These are phyloP conservation scores for Parus major DNA, from an alignment of 2,113 vertebrate species.

Conservation along the genomic window DNA sequence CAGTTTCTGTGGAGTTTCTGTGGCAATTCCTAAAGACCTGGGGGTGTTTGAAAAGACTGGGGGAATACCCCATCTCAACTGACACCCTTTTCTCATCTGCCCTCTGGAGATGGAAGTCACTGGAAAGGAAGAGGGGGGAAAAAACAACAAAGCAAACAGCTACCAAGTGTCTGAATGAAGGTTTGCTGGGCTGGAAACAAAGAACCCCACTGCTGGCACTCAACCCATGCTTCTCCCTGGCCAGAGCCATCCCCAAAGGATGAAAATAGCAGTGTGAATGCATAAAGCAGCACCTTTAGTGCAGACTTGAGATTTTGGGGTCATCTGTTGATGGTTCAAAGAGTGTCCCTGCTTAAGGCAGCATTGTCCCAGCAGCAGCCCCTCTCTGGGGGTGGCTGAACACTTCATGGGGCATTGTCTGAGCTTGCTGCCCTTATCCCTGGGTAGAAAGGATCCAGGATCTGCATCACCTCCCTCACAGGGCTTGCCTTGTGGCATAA, in stretches of 20 bases:
- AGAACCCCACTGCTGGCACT: neutral
- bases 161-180: neutral
- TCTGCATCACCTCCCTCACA: rapidly evolving
- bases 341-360: neutral
- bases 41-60: neutral
- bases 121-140: neutral
- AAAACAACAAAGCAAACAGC: neutral
- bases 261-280: neutral
- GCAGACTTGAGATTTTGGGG: neutral
- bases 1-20: too few relatives aligned
- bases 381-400: neutral
- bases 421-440: neutral
- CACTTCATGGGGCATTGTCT: neutral
- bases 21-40: neutral
- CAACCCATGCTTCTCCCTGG: neutral
- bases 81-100: neutral
- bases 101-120: neutral
- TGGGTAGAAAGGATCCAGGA: neutral
- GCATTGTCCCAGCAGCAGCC: neutral
- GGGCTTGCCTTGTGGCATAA: neutral
- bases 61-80: neutral
- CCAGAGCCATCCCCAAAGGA: neutral
- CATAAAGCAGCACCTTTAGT: neutral
- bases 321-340: neutral
- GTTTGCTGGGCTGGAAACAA: neutral